Conservation (phyloP, 1,140 invertebrate species). For the Scaptomyza graminum region DNA sequence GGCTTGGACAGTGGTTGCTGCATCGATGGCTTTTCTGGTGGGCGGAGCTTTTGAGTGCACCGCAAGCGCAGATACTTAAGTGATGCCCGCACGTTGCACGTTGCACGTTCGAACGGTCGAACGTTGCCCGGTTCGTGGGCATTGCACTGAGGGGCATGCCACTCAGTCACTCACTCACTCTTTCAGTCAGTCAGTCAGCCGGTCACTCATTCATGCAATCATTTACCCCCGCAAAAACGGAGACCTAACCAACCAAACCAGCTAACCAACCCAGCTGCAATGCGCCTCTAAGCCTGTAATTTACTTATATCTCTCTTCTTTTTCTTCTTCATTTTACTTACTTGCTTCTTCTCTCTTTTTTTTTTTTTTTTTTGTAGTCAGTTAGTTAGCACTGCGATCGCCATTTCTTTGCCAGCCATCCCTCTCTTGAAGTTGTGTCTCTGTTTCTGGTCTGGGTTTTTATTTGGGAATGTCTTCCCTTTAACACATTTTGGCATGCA, state of each 20-base stretch:
- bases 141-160: constrained; percentile 67
- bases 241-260: background rate
- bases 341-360: constrained; percentile 28
- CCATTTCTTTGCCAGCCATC: constrained; percentile 48
- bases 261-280: constrained; percentile 44
- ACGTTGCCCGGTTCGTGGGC: constrained; percentile 1
- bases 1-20: constrained; percentile 34
- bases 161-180: constrained; percentile 55
- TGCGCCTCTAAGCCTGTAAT: constrained; percentile 73
- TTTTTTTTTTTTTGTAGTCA: constrained; percentile 46
- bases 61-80: constrained; percentile 79
- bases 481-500: constrained; percentile 84
- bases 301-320: constrained; percentile 60
- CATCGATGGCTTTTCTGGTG: constrained; percentile 46
- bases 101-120: background rate
- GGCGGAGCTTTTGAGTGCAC: constrained; percentile 73
- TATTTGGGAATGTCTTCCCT: constrained; percentile 73
- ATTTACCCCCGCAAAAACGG: constrained; percentile 26
- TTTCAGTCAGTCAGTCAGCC: constrained; percentile 49
- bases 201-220: constrained; percentile 73
- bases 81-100: constrained; percentile 53
- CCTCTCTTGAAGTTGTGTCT: background rate
- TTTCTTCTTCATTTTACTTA: background rate
- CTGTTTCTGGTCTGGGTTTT: constrained; percentile 9
- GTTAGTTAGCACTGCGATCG: constrained; percentile 73